A percentile compares a stretch with the other conserved stretches of the same genome.
Conservation (phyloP, 1,140 invertebrate species). For the Epicauta chinensis region DNA sequence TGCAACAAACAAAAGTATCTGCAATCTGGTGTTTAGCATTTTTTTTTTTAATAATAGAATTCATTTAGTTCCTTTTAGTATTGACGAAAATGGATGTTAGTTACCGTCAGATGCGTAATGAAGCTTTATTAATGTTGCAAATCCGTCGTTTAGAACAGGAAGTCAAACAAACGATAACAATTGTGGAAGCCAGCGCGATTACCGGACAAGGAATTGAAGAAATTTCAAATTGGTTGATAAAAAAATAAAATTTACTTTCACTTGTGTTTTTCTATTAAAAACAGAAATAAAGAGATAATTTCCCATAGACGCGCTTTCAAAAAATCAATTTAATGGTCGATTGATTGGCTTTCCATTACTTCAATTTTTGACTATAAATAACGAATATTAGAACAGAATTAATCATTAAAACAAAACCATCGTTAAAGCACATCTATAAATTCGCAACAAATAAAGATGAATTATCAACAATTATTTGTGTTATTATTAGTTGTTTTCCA, state of each 20-base stretch:
- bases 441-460: background rate
- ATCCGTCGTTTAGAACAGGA: slow-evolving; percentile 55
- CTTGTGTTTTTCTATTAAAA: slow-evolving; percentile 7
- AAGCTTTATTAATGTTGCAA: slow-evolving; percentile 73
- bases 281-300: too few relatives aligned
- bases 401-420: slow-evolving; percentile 2
- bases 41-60: slow-evolving; percentile 18
- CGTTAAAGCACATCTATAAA: too few relatives aligned
- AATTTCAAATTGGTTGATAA: slow-evolving; percentile 56
- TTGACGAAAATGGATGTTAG: slow-evolving; percentile 77
- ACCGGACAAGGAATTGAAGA: slow-evolving; percentile 60
- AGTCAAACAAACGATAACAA: slow-evolving; percentile 55
- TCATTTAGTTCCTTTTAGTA: slow-evolving; percentile 62
- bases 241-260: slow-evolving; percentile 17
- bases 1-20: slow-evolving; percentile 55
- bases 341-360: slow-evolving; percentile 6
- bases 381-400: slow-evolving; percentile 1
- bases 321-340: slow-evolving; percentile 12
- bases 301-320: slow-evolving; percentile 1
- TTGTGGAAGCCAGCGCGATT: slow-evolving; percentile 67
- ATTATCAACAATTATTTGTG: slow-evolving; percentile 4
- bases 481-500: slow-evolving; percentile 3
- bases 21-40: background rate
- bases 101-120: slow-evolving; percentile 75
- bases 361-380: slow-evolving; percentile 8